These are phyloP conservation scores for Cichlasoma orientale DNA, from an alignment of 2,797 vertebrate genomes.

Conservation along the genomic window DNA sequence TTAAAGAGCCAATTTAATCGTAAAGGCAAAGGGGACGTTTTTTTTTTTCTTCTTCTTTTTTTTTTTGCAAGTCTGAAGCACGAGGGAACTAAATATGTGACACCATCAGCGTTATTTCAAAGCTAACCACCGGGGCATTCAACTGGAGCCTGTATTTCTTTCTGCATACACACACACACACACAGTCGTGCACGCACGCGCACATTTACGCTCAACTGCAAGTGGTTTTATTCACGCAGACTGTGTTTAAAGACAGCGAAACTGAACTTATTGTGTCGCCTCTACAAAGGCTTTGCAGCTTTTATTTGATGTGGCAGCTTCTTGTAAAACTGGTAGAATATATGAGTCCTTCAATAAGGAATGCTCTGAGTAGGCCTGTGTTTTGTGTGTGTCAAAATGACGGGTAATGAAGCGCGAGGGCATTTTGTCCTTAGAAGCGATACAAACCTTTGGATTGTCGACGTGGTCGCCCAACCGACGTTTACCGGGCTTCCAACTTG, in stretches of 20 bases:
- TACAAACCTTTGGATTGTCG: constrained; percentile 84
- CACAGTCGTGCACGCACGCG: constrained; percentile 16
- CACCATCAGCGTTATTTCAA: constrained; percentile 80
- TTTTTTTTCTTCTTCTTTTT: not conserved
- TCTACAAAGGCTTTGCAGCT: constrained; percentile 71
- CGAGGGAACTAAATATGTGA: constrained; percentile 68
- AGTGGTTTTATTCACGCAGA: constrained; percentile 76
- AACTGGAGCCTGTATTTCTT: constrained; percentile 57
- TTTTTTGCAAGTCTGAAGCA: constrained; percentile 53
- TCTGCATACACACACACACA: constrained; percentile 24
- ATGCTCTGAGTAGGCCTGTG: constrained; percentile 41
- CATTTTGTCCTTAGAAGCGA: not conserved
- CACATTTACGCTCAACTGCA: constrained; percentile 41
- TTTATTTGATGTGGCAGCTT: constrained; percentile 75
- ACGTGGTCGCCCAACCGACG: constrained; percentile 86
- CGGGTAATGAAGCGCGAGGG: constrained; percentile 27
- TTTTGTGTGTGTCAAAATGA: constrained; percentile 39
- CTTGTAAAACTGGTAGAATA: constrained; percentile 76
- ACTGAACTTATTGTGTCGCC: constrained; percentile 80
- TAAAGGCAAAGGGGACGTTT: constrained; percentile 40
- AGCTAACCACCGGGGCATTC: constrained; percentile 64
- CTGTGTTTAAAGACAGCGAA: constrained; percentile 75
- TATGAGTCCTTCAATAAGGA: constrained; percentile 56
- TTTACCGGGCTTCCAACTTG: constrained; percentile 92
- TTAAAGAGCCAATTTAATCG: constrained; percentile 74